Evolutionary conservation across 2,797 vertebrate genomes (phyloP), one percentile per base, ranked within the genome.

Genomic region (Scolopax rusticola): DNA sequence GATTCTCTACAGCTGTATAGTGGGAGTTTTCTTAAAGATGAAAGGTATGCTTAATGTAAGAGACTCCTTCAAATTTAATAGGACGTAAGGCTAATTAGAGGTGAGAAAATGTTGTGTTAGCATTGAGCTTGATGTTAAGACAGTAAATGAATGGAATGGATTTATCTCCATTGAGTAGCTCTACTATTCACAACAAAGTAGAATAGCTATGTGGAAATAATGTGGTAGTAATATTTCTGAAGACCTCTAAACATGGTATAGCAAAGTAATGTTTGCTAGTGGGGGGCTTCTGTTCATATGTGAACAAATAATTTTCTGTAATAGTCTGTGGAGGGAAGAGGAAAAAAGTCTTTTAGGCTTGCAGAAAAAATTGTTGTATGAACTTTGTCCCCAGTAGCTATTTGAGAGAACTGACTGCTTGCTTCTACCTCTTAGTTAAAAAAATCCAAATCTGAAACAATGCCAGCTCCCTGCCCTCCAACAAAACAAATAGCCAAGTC

Each of bases 331-430:
- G 15, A 57, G 8, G 16, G 4, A 69, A 51, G 18, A 51, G 8
- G 45, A 82, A 50, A 15, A 21, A 56, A 8, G 14, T n/a, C 40
- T 78, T 84, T 28, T 30, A 33, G 23, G 24, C 15, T 86, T 81
- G 51, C 10, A 45, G 23, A 40, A 54, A 50, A 65, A 76, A 23
- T 0, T 33, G 17, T 13, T 64, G 0, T 12, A 15, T 53, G 15
- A 36, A 38, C 41, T 15, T 51, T 78, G 3, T 65, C 7, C 8
- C 9, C 2, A 21, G 6, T 24, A 51, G 20, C 63, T 90, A 68
- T 16, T 80, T 77, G 10, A 50, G 36, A 68, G 12, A 78, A 25
- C 32, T 64, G 17, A 8, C 3, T 48, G 15, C 24, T 83, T 68
- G 10, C 8, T 68, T 63, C 74, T 2, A 5, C 68, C 0, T 84